A percentile compares a stretch with the other conserved stretches of the same genome.
Conservation (phyloP, 2,888 invertebrate genomes). For the Nysson spinosus region DNA sequence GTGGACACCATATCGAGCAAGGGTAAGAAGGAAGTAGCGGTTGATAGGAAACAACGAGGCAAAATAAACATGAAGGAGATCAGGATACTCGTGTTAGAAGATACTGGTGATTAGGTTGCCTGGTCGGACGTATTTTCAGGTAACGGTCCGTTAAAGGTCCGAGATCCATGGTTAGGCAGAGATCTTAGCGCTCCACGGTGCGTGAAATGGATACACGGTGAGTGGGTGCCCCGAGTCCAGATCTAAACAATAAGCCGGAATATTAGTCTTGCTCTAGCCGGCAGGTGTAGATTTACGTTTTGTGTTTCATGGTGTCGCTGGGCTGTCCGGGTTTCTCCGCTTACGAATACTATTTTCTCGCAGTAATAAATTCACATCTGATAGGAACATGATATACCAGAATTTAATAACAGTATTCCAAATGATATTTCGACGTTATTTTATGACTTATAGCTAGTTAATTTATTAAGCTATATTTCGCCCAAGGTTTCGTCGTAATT, state of each 20-base stretch:
- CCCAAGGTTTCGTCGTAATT: no score
- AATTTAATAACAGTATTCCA: no score
- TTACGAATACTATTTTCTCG: conserved; percentile 18
- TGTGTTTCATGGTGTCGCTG: conserved; percentile 27
- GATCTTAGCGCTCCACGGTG: conserved; percentile 37
- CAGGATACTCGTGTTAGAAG: conserved; percentile 15
- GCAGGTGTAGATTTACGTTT: conserved; percentile 36
- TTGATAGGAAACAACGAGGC: background rate
- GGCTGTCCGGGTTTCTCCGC: conserved; percentile 15
- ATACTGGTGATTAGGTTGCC: conserved; percentile 16
- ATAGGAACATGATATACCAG: no score
- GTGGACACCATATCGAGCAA: background rate
- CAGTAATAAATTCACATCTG: background rate
- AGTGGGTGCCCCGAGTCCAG: conserved; percentile 17
- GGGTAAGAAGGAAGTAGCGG: background rate
- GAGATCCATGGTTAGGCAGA: conserved; percentile 17
- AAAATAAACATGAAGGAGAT: background rate
- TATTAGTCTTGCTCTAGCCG: conserved; percentile 43
- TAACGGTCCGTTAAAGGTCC: conserved; percentile 41
- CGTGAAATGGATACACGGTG: conserved; percentile 48
- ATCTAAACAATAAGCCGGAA: conserved; percentile 50
- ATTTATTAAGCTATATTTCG: no score
- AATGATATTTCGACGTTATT: no score
- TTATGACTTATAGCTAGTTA: no score
- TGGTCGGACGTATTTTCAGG: conserved; percentile 25